Evolutionary conservation across 2,888 invertebrate species (phyloP), one percentile per base, ranked within the genome.

Genomic region (Caenorhabditis sp.): DNA sequence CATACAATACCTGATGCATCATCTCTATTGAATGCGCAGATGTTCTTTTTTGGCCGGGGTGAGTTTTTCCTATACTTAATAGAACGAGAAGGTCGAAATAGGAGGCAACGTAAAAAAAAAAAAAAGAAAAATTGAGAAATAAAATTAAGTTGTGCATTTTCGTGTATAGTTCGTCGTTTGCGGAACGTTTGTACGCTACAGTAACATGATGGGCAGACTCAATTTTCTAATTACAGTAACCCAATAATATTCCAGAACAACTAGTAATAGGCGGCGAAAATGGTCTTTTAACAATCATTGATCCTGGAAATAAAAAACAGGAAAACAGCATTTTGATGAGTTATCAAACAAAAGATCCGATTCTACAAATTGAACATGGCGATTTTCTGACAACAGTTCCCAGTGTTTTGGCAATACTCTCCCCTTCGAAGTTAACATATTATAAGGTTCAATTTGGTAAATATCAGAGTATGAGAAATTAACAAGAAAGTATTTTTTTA

Each of bases 211-310:
- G n/a, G n/a, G n/a, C n/a, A n/a, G n/a, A n/a, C n/a, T n/a, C n/a
- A n/a, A n/a, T n/a, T n/a, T n/a, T n/a, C n/a, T n/a, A n/a, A n/a
- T n/a, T n/a, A n/a, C n/a, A n/a, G n/a, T n/a, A n/a, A n/a, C n/a
- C n/a, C n/a, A n/a, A n/a, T n/a, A n/a, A n/a, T n/a, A n/a, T 63
- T 68, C 26, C 56, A 79, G 79, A 75, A 2, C 77, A 77, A 63
- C 27, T 79, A 1, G 56, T 79, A 1, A 61, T 77, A 43, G 79
- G 79, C 12, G 69, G 68, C 0, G 79, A 79, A 65, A 65, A 77
- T 49, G 79, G 79, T 12, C 60, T 66, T n/a, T 56, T 79, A n/a
- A 53, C 63, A 17, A 59, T 79, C 14, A n/a, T 77, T 25, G 79
- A 79, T 65, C 75, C 77, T 0, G 70, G 67, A 20, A 49, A n/a